These are phyloP conservation scores for Eulithis prunata DNA, from an alignment of 2,888 invertebrate species.

Conservation along the genomic window DNA sequence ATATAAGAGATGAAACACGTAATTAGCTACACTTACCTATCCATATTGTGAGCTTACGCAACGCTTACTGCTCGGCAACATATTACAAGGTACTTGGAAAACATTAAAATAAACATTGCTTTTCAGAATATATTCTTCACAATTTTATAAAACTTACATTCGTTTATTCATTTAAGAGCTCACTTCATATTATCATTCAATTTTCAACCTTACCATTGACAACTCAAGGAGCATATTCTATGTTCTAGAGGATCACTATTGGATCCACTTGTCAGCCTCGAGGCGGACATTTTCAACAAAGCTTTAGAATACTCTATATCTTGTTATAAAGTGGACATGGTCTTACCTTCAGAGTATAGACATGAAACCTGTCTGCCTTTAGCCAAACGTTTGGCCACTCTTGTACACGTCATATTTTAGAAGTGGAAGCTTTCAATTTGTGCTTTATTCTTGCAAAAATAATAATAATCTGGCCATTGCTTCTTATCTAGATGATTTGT, in stretches of 20 bases:
- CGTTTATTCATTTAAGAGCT: slow-evolving; percentile 17
- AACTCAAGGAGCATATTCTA: slow-evolving; percentile 2
- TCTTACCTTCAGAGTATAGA: slow-evolving; percentile 14
- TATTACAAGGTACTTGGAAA: too few relatives aligned
- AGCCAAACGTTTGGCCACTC: slow-evolving; percentile 5
- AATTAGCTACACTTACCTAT: too few relatives aligned
- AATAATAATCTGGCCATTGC: too few relatives aligned
- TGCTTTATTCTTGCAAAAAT: too few relatives aligned
- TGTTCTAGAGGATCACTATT: neutral
- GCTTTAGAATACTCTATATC: slow-evolving; percentile 22
- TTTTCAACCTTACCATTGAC: neutral
- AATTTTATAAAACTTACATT: slow-evolving; percentile 8
- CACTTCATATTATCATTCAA: neutral
- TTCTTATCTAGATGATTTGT: too few relatives aligned
- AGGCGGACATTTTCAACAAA: slow-evolving; percentile 25
- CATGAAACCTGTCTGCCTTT: slow-evolving; percentile 8
- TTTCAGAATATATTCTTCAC: slow-evolving; percentile 1
- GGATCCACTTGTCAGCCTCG: slow-evolving; percentile 14
- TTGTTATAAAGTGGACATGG: slow-evolving; percentile 15
- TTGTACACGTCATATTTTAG: neutral
- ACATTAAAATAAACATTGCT: too few relatives aligned
- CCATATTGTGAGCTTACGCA: too few relatives aligned
- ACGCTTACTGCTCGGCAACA: too few relatives aligned
- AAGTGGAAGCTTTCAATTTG: too few relatives aligned
- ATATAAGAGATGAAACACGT: too few relatives aligned